phyloP scores from a whole-genome alignment of 92 coral and sea anemone species.

The Epizoanthus stellaris region DNA sequence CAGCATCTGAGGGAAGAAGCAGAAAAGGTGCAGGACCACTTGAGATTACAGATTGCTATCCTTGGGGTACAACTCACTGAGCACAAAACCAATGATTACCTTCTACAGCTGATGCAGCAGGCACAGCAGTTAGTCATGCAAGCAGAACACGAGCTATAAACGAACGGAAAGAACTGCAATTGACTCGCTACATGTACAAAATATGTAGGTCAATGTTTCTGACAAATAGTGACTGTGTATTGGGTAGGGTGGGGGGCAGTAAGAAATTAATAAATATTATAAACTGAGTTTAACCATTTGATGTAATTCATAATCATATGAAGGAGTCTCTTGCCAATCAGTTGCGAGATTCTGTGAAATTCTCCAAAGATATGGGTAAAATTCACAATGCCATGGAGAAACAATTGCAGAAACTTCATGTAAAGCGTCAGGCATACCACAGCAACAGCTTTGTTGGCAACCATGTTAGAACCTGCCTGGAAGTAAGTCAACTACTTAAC shows the following conservation, averaged over 20 bases:
- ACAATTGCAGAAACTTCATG: not conserved
- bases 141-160: not conserved
- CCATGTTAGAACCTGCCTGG: slow-evolving; percentile 12
- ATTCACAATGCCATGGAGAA: slow-evolving; percentile 5
- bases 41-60: slow-evolving; percentile 3
- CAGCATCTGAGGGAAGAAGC: slow-evolving; percentile 13
- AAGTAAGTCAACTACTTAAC: too few relatives aligned
- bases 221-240: too few relatives aligned
- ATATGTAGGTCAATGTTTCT: not conserved
- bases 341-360: not conserved
- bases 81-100: not conserved
- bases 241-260: too few relatives aligned
- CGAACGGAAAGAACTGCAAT: not conserved
- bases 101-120: not conserved
- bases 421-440: slow-evolving; percentile 23
- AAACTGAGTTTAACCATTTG: too few relatives aligned
- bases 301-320: not conserved
- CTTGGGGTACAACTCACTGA: not conserved
- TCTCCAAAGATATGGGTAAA: not conserved
- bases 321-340: not conserved
- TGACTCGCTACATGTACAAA: not conserved
- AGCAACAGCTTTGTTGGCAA: slow-evolving; percentile 32
- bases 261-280: too few relatives aligned
- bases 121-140: not conserved
- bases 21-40: slow-evolving; percentile 24